Percentiles rank a stretch among this genome's conserved stretches.
Evolutionary conservation across 2,113 vertebrate genomes (phyloP).

Genomic region (Empidonax alnorum): DNA sequence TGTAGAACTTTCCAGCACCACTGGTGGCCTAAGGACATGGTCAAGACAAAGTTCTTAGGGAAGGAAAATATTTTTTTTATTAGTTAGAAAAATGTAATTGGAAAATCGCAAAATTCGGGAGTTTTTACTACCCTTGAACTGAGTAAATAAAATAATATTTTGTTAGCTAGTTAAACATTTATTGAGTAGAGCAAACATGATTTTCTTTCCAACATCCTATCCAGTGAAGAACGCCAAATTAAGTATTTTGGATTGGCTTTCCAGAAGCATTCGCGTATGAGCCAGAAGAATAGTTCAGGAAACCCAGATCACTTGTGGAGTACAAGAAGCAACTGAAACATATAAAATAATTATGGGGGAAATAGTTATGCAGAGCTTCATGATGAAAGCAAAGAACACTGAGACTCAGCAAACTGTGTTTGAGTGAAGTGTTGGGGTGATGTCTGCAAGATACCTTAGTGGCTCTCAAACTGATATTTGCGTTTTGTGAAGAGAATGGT

Average conservation of each 20-base stretch:
- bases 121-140: background rate
- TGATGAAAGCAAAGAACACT: background rate
- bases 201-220: background rate
- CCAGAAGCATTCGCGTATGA: background rate
- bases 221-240: background rate
- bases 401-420: background rate
- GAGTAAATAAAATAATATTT: conserved; percentile 1
- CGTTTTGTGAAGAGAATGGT: background rate
- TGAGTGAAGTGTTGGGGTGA: background rate
- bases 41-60: background rate
- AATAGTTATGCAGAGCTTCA: background rate
- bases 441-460: background rate
- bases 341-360: background rate
- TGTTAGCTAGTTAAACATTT: conserved; percentile 5
- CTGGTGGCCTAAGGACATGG: background rate
- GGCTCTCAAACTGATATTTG: background rate
- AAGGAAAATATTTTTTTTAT: background rate
- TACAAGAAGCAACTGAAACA: background rate
- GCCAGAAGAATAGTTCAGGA: background rate
- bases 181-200: background rate
- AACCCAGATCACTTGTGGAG: background rate
- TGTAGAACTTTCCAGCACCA: background rate
- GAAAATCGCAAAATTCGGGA: background rate
- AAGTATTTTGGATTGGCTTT: background rate
- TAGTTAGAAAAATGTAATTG: background rate